Evolutionary conservation across 2,797 vertebrate genomes (phyloP), one percentile per base, ranked within the genome.

Genomic region (Pristis pectinata): DNA sequence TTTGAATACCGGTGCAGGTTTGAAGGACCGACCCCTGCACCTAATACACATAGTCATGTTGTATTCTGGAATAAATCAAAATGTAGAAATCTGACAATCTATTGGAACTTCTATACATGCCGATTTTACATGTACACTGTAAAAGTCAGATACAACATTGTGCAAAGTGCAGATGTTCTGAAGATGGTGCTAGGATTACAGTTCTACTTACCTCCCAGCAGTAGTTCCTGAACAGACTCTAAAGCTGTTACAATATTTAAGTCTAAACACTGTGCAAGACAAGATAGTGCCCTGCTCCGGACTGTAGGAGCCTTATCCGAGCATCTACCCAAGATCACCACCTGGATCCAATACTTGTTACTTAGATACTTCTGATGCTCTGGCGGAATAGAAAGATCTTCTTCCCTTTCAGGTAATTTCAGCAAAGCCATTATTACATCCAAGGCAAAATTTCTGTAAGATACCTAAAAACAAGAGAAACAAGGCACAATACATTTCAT

Each of bases 361-460:
- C 97, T 95, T 4, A 99, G 95, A 94, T 98, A 98, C 59, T 76
- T 94, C 41, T 97, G 96, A 0, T 97, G 96, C 22, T 98, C 97
- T 0, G 95, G 94, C 10, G 97, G 96, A 77, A 97, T 64, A 8
- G 96, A 95, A 8, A 94, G 95, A 5, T 97, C 97, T 0, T 10
- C 17, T 0, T 37, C 96, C 95, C 98, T 97, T 96, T 99, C 98
- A 0, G 97, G 97, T 94, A 98, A 95, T 79, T 98, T 97, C 96
- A 99, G 95, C 85, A 99, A 96, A 95, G 98, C 98, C 96, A 99
- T 97, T 24, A 96, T 98, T 34, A 98, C 98, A 11, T 99, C 98
- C 77, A 99, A 97, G 3, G 98, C 98, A 95, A 99, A 99, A 94
- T 99, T 97, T 19, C 99, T 97, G 95, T 97, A 97, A 56, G 97